These are phyloP conservation scores for Sesia apiformis DNA, from an alignment of 2,888 invertebrate genomes.

Conservation along the genomic window DNA sequence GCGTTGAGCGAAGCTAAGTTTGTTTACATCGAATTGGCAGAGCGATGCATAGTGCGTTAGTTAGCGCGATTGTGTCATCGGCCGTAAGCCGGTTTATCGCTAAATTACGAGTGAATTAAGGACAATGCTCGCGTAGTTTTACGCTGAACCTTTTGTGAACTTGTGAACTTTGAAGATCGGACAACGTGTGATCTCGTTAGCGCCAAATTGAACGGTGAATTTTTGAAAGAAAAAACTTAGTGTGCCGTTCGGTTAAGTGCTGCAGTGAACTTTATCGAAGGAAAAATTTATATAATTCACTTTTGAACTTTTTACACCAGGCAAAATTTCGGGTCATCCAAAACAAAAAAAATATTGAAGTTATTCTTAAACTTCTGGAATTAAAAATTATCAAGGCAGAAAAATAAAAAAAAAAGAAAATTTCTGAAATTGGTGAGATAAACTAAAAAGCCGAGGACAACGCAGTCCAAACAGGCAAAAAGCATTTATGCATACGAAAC, in stretches of 20 bases:
- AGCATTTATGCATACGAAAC: conserved; percentile 67
- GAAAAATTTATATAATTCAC: neutral
- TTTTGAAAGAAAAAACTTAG: conserved; percentile 13
- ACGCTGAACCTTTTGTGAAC: conserved; percentile 53
- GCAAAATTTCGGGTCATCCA: neutral
- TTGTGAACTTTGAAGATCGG: conserved; percentile 47
- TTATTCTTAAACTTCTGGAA: neutral
- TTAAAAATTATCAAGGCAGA: neutral
- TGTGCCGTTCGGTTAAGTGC: conserved; percentile 35
- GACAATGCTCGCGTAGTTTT: conserved; percentile 49
- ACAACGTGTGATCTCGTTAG: conserved; percentile 35
- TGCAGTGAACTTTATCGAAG: conserved; percentile 40
- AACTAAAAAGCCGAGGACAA: conserved; percentile 12
- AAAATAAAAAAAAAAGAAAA: neutral
- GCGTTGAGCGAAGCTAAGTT: conserved; percentile 57
- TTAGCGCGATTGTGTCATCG: conserved; percentile 66
- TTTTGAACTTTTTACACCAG: neutral
- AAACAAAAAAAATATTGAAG: too few species aligned
- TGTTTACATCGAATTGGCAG: conserved; percentile 59
- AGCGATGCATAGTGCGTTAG: conserved; percentile 62
- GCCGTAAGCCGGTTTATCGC: conserved; percentile 51
- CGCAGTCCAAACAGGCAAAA: conserved; percentile 30
- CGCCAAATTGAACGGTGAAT: conserved; percentile 48
- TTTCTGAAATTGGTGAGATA: neutral
- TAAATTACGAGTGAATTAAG: conserved; percentile 57